A percentile compares a stretch with the other conserved stretches of the same genome.
These are phyloP conservation scores for Epirrhoe tristata DNA, from an alignment of 2,888 invertebrate genomes.

Conservation along the genomic window DNA sequence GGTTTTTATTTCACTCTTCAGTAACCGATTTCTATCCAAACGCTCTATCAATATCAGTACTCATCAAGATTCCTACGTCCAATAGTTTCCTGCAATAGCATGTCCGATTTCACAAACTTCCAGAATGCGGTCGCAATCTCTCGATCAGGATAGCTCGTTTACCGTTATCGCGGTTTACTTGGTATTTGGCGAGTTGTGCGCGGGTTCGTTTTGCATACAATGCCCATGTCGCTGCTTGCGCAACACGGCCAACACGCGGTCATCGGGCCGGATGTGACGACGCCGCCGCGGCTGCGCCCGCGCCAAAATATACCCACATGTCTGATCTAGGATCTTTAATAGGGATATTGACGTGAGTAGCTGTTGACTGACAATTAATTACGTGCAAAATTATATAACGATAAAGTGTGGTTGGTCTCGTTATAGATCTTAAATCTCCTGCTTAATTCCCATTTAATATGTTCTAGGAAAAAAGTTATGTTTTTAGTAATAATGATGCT, in stretches of 20 bases:
- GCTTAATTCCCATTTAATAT: no score
- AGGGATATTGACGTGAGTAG: neutral
- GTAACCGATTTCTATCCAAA: slow-evolving; percentile 2
- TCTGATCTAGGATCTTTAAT: slow-evolving; percentile 54
- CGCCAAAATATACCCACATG: slow-evolving; percentile 66
- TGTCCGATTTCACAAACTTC: slow-evolving; percentile 19
- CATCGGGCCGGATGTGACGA: slow-evolving; percentile 79
- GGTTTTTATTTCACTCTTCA: neutral
- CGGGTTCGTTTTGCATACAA: slow-evolving; percentile 80
- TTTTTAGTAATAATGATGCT: neutral
- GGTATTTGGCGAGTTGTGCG: slow-evolving; percentile 70
- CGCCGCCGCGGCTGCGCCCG: slow-evolving; percentile 57
- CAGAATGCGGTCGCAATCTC: slow-evolving; percentile 27
- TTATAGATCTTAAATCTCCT: no score
- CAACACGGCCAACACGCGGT: slow-evolving; percentile 73
- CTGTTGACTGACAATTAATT: no score
- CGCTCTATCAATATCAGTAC: neutral
- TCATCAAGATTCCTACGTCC: neutral
- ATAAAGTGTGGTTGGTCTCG: no score
- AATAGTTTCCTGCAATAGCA: neutral
- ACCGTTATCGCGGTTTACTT: slow-evolving; percentile 61
- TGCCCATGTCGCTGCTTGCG: slow-evolving; percentile 79
- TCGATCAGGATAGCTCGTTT: slow-evolving; percentile 44
- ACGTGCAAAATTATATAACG: no score
- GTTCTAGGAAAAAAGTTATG: no score